phyloP scores from a whole-genome alignment of 2,888 invertebrate genomes.

The Ophion costatus region DNA sequence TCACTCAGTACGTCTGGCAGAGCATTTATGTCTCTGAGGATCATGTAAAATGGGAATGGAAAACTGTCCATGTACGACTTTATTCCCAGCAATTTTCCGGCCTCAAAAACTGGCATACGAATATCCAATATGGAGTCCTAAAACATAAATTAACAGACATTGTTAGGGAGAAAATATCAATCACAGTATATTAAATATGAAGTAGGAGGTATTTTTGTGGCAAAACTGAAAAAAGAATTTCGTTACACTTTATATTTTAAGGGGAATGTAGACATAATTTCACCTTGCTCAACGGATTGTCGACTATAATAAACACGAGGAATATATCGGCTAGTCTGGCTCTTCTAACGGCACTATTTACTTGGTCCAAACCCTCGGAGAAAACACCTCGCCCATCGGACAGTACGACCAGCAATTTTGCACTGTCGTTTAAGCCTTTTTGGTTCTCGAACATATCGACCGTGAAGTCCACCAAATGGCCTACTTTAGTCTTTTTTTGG shows the following conservation, averaged over 20 bases:
- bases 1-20: slow-evolving; percentile 97
- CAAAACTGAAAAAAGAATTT: background rate
- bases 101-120: slow-evolving; percentile 89
- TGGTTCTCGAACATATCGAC: slow-evolving; percentile 87
- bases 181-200: background rate
- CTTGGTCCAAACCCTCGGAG: slow-evolving; percentile 92
- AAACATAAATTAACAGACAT: slow-evolving; percentile 75
- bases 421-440: slow-evolving; percentile 86
- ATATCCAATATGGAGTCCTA: slow-evolving; percentile 97
- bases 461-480: slow-evolving; percentile 91
- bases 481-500: slow-evolving; percentile 95
- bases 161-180: background rate
- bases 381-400: slow-evolving; percentile 98
- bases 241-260: background rate
- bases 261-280: slow-evolving; percentile 62
- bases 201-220: background rate
- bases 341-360: slow-evolving; percentile 91
- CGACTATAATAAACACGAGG: slow-evolving; percentile 97
- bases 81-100: slow-evolving; percentile 86
- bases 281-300: slow-evolving; percentile 96
- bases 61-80: slow-evolving; percentile 96
- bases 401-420: slow-evolving; percentile 95
- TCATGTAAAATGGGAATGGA: slow-evolving; percentile 99
- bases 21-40: slow-evolving; percentile 94
- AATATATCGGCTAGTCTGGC: slow-evolving; percentile 94